These are phyloP conservation scores for Asobara japonica DNA, from an alignment of 1,140 invertebrate species.

Conservation along the genomic window DNA sequence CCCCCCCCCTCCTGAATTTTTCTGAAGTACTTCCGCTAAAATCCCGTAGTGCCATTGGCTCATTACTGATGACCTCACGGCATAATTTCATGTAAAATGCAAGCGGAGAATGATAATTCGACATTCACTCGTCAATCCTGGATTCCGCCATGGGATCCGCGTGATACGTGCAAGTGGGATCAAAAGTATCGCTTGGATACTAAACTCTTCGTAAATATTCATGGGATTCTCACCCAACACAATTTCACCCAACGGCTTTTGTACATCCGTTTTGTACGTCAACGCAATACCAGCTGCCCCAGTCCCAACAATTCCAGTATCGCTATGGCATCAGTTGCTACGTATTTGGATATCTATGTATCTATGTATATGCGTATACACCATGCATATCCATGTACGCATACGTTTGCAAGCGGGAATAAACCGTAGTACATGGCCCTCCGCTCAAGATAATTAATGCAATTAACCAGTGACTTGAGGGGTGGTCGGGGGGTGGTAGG, in stretches of 20 bases:
- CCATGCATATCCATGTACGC: slow-evolving; percentile 5
- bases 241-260: neutral
- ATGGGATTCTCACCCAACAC: slow-evolving; percentile 31
- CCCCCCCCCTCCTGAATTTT: too few relatives aligned
- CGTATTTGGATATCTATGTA: neutral
- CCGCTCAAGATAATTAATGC: slow-evolving; percentile 27
- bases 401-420: neutral
- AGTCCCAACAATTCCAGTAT: neutral
- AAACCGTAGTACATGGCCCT: neutral
- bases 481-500: too few relatives aligned
- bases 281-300: neutral
- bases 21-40: too few relatives aligned
- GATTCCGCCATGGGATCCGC: neutral
- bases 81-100: neutral
- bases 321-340: neutral
- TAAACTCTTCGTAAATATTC: slow-evolving; percentile 53
- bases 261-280: slow-evolving; percentile 3
- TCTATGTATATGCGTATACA: too few relatives aligned
- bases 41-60: too few relatives aligned
- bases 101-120: neutral
- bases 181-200: slow-evolving; percentile 42
- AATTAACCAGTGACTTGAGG: slow-evolving; percentile 8
- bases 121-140: neutral
- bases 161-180: slow-evolving; percentile 29
- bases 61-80: neutral